These are phyloP conservation scores for Diorhabda carinulata DNA, from an alignment of 1,140 invertebrate genomes.

Conservation along the genomic window DNA sequence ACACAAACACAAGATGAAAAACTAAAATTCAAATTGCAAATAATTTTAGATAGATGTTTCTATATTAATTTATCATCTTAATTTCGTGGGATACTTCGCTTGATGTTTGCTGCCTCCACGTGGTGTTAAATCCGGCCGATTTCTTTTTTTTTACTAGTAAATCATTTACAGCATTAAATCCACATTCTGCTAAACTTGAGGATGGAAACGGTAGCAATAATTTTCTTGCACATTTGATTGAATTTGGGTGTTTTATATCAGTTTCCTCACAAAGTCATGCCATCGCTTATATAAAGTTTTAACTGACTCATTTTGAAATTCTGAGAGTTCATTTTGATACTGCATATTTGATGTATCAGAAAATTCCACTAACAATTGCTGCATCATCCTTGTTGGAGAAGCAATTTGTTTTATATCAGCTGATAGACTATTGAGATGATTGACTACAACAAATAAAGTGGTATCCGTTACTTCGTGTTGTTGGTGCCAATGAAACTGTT, in stretches of 20 bases:
- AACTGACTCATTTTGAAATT: slow-evolving; percentile 13
- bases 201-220: slow-evolving; percentile 10
- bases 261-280: slow-evolving; percentile 17
- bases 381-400: slow-evolving; percentile 25
- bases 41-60: slow-evolving; percentile 11
- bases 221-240: slow-evolving; percentile 12
- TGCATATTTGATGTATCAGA: slow-evolving; percentile 28
- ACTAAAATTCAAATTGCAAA: slow-evolving; percentile 34
- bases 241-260: slow-evolving; percentile 12
- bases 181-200: slow-evolving; percentile 6
- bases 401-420: slow-evolving; percentile 28
- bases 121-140: slow-evolving; percentile 4
- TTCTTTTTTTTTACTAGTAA: slow-evolving; percentile 8
- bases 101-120: background rate
- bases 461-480: slow-evolving; percentile 25
- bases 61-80: background rate
- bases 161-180: slow-evolving; percentile 13
- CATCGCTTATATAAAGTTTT: slow-evolving; percentile 7
- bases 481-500: slow-evolving; percentile 29
- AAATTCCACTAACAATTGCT: slow-evolving; percentile 28
- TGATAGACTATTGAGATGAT: slow-evolving; percentile 25
- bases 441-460: slow-evolving; percentile 20
- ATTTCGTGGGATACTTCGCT: slow-evolving; percentile 4
- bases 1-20: slow-evolving; percentile 33
- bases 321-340: slow-evolving; percentile 23